Conservation (phyloP, 1,140 invertebrate species). For the Drosophila persimilis region DNA sequence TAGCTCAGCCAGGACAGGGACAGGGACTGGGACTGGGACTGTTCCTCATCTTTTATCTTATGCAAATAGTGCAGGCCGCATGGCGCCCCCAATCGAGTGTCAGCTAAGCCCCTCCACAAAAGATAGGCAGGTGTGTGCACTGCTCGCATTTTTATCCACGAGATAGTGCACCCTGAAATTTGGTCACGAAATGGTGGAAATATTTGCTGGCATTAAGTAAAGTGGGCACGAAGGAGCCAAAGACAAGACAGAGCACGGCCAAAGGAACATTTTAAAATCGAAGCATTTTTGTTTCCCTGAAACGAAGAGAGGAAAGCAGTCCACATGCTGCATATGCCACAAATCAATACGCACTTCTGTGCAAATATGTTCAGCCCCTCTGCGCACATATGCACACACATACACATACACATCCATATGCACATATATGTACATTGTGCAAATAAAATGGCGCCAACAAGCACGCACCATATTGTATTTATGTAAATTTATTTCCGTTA, state of each 20-base stretch:
- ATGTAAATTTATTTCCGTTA: constrained; percentile 82
- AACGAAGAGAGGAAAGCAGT: constrained; percentile 23
- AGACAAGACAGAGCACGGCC: constrained; percentile 1
- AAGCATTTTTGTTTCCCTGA: constrained; percentile 45
- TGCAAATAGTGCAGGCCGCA: constrained; percentile 75
- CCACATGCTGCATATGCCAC: constrained; percentile 36
- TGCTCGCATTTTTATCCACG: constrained; percentile 53
- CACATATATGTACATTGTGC: constrained; percentile 51
- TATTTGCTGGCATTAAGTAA: constrained; percentile 62
- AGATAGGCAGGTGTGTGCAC: constrained; percentile 62
- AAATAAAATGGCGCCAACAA: constrained; percentile 78
- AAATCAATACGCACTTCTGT: constrained; percentile 77
- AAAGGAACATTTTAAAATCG: constrained; percentile 46
- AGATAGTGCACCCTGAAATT: constrained; percentile 68
- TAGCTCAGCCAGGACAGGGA: constrained; percentile 1
- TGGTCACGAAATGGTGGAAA: constrained; percentile 71
- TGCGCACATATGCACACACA: neutral
- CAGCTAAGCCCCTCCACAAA: constrained; percentile 19
- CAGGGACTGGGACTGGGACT: neutral
- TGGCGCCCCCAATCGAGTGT: constrained; percentile 7
- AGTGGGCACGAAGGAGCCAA: constrained; percentile 33
- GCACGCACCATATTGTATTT: constrained; percentile 82
- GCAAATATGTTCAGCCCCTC: constrained; percentile 52
- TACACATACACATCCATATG: neutral
- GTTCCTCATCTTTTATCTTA: constrained; percentile 72